Base-by-base conservation (phyloP, 2,113 vertebrate species). In the Equus przewalskii region DNA sequence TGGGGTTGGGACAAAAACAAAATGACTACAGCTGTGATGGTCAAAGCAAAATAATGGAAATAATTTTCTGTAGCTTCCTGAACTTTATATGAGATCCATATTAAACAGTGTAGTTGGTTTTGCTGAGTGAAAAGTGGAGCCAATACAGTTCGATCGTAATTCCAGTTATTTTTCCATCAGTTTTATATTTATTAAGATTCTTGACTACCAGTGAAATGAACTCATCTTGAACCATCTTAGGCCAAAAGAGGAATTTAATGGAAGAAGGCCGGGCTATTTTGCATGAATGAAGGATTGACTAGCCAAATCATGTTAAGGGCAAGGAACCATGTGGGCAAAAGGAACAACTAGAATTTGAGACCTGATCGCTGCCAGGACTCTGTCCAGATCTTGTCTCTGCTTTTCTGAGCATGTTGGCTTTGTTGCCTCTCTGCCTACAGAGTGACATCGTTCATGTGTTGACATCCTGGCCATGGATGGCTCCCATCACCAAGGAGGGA, bases 181-280 rank as follows among this genome's bases (percentile, higher is more conserved):
- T 72, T 93, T 92, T 64, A 3, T 33, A 3, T 46, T 54, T 73
- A 54, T 70, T 89, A 82, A 36, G 10, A 73, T 78, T 93, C 58
- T 84, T 92, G 5, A 3, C 69, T 95, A 2, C 8, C 84, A 49
- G 54, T 92, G 62, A 92, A 94, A 87, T 94, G 67, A 86, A 54
- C 28, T 95, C 6, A 41, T 80, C 36, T 44, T 96, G n/a, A 86
- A 44, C 19, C 41, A 56, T 91, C 30, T 90, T 70, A 81, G 19
- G 4, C 62, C 49, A 67, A 51, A 97, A 79, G 33, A 83, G 49
- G 36, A 92, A 67, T 91, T 90, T 95, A 33, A 88, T 91, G 67
- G 65, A 83, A 94, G 67, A 65, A 67, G 18, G 10, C 41, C 78
- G 2, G 41, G 15, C 67, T 94, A 0, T 73, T 81, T 67, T 28